These are phyloP conservation scores for Malurus alboscapulatus DNA, from an alignment of 2,113 vertebrate species.

Conservation along the genomic window DNA sequence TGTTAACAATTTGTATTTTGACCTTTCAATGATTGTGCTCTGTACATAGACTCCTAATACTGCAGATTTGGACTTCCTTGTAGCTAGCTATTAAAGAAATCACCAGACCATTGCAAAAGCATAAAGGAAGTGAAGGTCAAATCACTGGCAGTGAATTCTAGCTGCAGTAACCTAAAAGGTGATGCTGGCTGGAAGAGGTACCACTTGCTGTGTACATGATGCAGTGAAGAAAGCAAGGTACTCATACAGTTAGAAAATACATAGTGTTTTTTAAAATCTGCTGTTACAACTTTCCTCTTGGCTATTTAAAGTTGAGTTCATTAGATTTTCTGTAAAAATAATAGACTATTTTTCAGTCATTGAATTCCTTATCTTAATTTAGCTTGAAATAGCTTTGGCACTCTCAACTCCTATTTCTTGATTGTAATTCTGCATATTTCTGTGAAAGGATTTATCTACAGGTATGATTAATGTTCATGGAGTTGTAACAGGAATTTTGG, in stretches of 20 bases:
- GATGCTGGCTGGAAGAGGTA: neutral
- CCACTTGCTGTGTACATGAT: neutral
- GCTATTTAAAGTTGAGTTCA: neutral
- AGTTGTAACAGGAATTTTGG: neutral
- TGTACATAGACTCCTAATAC: neutral
- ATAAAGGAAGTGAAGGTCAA: conserved; percentile 35
- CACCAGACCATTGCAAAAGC: conserved; percentile 12
- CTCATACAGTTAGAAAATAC: neutral
- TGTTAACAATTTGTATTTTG: neutral
- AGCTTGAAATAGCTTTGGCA: neutral
- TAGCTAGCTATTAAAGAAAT: conserved; percentile 43
- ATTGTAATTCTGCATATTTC: neutral
- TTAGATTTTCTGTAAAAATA: neutral
- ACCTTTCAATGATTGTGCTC: neutral
- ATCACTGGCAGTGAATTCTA: neutral
- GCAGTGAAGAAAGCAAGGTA: neutral
- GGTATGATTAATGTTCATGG: neutral
- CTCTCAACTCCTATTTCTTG: neutral
- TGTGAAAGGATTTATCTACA: neutral
- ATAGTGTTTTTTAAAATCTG: neutral
- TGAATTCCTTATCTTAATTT: neutral
- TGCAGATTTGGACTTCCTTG: neutral
- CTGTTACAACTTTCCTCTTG: neutral
- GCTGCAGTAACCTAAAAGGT: neutral
- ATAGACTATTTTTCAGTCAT: neutral